phyloP scores from a whole-genome alignment of 1,140 invertebrate species.

The Drosophila varians region DNA sequence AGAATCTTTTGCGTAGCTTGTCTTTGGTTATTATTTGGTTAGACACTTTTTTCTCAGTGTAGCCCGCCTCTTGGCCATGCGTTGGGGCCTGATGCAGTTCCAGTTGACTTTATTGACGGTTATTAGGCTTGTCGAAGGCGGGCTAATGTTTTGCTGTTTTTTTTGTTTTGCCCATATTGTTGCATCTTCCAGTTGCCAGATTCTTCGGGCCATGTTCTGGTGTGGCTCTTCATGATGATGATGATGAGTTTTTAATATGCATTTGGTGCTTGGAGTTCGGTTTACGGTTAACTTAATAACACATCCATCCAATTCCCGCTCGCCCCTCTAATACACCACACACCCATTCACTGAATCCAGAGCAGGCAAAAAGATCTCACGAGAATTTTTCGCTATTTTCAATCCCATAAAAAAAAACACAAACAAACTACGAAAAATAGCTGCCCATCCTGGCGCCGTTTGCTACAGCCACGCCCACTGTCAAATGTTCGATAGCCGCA shows the following conservation, averaged over 20 bases:
- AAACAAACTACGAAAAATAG: constrained; percentile 84
- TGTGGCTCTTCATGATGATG: constrained; percentile 66
- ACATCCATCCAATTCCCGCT: constrained; percentile 7
- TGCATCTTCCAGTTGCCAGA: constrained; percentile 14
- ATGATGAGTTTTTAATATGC: constrained; percentile 80
- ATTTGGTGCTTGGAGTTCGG: constrained; percentile 69
- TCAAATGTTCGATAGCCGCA: constrained; percentile 90
- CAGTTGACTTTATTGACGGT: constrained; percentile 78
- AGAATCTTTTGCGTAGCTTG: too few relatives aligned
- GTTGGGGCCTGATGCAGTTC: constrained; percentile 46
- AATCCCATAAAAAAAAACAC: not conserved
- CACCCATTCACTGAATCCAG: constrained; percentile 5
- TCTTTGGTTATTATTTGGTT: too few relatives aligned
- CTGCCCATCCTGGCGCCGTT: constrained; percentile 93
- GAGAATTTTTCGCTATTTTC: constrained; percentile 36
- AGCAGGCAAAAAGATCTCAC: constrained; percentile 51
- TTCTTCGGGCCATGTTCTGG: constrained; percentile 33
- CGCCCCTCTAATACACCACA: not conserved
- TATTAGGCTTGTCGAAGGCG: constrained; percentile 81
- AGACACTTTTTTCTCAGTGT: constrained; percentile 13
- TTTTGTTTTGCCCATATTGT: constrained; percentile 34
- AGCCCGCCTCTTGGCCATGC: constrained; percentile 27
- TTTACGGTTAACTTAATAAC: constrained; percentile 79
- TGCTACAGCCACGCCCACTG: constrained; percentile 96
- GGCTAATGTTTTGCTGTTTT: constrained; percentile 66